Base-by-base conservation (phyloP, 2,888 invertebrate genomes). In the Drosophila mettleri region DNA sequence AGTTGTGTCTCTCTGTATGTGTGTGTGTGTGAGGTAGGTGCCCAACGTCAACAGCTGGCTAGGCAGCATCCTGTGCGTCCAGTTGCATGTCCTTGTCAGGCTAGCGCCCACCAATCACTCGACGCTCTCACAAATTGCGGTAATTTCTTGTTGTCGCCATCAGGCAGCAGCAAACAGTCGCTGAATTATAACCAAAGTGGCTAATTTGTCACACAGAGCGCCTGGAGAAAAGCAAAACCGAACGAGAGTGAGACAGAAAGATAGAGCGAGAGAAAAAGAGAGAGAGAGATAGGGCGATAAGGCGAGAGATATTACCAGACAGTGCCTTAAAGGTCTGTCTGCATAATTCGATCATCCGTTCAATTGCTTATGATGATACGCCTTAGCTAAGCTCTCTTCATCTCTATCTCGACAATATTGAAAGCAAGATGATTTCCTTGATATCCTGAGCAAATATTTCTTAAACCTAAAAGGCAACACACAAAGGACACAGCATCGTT, bases 101-200 rank as follows among this genome's bases (percentile, higher is more conserved):
- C 62, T 45, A 61, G 63, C 62, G 63, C 45, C 74, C 85, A 83
- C 86, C 87, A 86, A 86, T 85, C 85, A 87, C 79, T 87, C 86
- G 74, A 51, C 79, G 79, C 80, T 67, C 72, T 67, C 78, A 83
- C 86, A 85, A 85, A 85, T 85, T 85, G 85, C 77, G 85, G 85
- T 87, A 86, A 85, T 85, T 85, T 85, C 88, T 87, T 88, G 86
- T 86, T 86, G 88, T 81, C 86, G 86, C 77, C 81, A 71, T 74
- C 85, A 79, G 74, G 67, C 78, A 74, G 63, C 55, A 52, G 58
- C 64, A 53, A 60, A 53, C 67, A 71, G 70, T 69, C 68, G 78
- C 79, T 74, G 86, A 87, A 88, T 85, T 85, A 88, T 83, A 79
- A 69, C 70, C 77, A 87, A 86, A 87, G 86, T 86, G 79, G 77